A percentile compares a stretch with the other conserved stretches of the same genome.
Conservation (phyloP, 2,888 invertebrate genomes). For the Creontiades dilutus region DNA sequence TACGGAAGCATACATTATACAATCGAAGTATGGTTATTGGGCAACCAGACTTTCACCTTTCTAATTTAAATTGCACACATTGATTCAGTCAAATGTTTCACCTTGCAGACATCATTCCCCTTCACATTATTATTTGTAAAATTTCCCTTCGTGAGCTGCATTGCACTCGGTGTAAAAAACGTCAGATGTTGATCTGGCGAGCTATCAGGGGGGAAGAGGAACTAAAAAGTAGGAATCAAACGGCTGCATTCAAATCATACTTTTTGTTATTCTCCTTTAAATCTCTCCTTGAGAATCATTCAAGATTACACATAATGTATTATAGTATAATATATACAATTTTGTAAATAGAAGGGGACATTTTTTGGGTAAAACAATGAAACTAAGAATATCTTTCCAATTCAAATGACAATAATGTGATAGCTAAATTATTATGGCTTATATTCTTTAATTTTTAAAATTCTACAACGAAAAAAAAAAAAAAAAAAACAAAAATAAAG, state of each 20-base stretch:
- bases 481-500: no score
- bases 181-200: no score
- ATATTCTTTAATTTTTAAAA: conserved; percentile 33
- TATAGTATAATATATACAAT: conserved; percentile 63
- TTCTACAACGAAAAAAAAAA: conserved; percentile 31
- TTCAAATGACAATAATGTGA: conserved; percentile 52
- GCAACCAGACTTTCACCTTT: no score
- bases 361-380: conserved; percentile 53
- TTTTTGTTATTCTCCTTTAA: conserved; percentile 64
- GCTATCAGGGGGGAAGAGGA: neutral
- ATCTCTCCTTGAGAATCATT: conserved; percentile 64
- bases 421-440: conserved; percentile 63
- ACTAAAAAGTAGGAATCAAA: neutral
- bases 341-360: conserved; percentile 56
- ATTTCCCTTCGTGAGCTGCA: no score
- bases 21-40: no score
- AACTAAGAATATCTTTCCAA: conserved; percentile 54
- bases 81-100: no score
- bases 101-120: no score
- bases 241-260: conserved; percentile 54
- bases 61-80: no score
- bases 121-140: no score
- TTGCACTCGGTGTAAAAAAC: no score
- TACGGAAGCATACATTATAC: no score
- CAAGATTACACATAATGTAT: conserved; percentile 61